Conservation (phyloP, 2,888 invertebrate genomes). For the Drosophila monieri region DNA sequence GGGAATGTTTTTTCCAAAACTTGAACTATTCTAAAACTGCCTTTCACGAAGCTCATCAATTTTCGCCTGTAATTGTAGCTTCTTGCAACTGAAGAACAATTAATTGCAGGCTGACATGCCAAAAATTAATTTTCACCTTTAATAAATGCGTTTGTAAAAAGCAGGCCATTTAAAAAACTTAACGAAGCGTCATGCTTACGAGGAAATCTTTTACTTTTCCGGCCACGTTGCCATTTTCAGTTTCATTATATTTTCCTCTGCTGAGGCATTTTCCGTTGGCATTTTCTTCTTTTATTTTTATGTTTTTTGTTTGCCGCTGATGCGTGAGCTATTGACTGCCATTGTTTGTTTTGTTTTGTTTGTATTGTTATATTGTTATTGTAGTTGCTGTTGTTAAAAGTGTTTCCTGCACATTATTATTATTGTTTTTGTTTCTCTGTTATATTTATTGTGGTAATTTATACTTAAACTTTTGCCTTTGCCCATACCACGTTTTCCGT, state of each 20-base stretch:
- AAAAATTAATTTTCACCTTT: slow-evolving; percentile 71
- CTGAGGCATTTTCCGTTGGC: slow-evolving; percentile 52
- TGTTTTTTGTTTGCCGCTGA: slow-evolving; percentile 27
- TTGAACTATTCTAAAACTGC: not conserved
- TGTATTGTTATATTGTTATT: slow-evolving; percentile 9
- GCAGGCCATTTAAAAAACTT: slow-evolving; percentile 54
- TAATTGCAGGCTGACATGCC: slow-evolving; percentile 70
- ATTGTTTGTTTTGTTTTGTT: slow-evolving; percentile 45
- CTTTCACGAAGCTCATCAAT: not conserved
- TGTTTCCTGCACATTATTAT: slow-evolving; percentile 44
- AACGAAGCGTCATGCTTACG: slow-evolving; percentile 50
- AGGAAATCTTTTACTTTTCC: slow-evolving; percentile 19
- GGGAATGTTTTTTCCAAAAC: not conserved
- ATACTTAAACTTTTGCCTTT: slow-evolving; percentile 58
- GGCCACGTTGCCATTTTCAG: slow-evolving; percentile 44
- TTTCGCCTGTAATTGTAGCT: not conserved
- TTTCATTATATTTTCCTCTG: slow-evolving; percentile 39
- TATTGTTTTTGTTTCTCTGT: slow-evolving; percentile 43
- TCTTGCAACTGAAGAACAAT: slow-evolving; percentile 31
- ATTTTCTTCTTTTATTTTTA: slow-evolving; percentile 36
- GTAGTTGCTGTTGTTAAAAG: slow-evolving; percentile 31
- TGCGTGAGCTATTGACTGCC: slow-evolving; percentile 47
- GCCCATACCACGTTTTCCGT: slow-evolving; percentile 22
- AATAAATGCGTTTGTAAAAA: slow-evolving; percentile 25
- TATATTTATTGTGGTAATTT: slow-evolving; percentile 74